Evolutionary conservation across 2,797 vertebrate genomes (phyloP).

Genomic region (Paedocypris micromegethes): DNA sequence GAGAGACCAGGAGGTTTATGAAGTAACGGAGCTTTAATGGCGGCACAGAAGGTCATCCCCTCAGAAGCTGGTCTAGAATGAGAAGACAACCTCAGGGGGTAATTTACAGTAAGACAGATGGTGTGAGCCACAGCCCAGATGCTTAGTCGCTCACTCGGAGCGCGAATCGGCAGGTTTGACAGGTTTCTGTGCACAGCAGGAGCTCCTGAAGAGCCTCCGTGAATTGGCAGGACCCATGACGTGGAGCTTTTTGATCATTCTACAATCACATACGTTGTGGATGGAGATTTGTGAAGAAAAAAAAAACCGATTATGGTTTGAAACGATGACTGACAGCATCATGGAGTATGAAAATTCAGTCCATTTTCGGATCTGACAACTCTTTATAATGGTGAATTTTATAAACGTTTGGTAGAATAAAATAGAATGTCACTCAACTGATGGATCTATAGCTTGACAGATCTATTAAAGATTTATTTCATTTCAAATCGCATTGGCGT

Average conservation of each 20-base stretch:
- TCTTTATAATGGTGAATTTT: slow-evolving; percentile 1
- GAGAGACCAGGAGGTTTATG: slow-evolving; percentile 53
- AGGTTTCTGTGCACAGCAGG: slow-evolving; percentile 11
- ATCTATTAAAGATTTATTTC: slow-evolving; percentile 31
- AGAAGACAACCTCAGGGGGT: slow-evolving; percentile 50
- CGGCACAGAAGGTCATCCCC: slow-evolving; percentile 60
- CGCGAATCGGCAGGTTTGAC: slow-evolving; percentile 15
- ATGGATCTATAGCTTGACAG: slow-evolving; percentile 26
- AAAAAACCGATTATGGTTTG: neutral
- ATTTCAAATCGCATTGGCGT: neutral
- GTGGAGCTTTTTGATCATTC: slow-evolving; percentile 5
- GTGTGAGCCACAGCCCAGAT: slow-evolving; percentile 3
- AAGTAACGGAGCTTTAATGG: slow-evolving; percentile 58
- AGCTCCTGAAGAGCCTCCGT: slow-evolving; percentile 1
- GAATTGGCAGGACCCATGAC: neutral
- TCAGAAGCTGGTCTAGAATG: slow-evolving; percentile 51
- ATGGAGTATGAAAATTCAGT: neutral
- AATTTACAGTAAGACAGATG: slow-evolving; percentile 54
- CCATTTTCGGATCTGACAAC: slow-evolving; percentile 5
- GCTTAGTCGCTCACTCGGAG: slow-evolving; percentile 17
- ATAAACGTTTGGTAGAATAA: slow-evolving; percentile 11
- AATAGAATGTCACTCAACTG: slow-evolving; percentile 18
- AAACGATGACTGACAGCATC: slow-evolving; percentile 18
- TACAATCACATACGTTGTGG: neutral
- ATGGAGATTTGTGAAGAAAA: neutral